Conservation (phyloP, 2,888 invertebrate species). For the Elaeidobius kamerunicus region DNA sequence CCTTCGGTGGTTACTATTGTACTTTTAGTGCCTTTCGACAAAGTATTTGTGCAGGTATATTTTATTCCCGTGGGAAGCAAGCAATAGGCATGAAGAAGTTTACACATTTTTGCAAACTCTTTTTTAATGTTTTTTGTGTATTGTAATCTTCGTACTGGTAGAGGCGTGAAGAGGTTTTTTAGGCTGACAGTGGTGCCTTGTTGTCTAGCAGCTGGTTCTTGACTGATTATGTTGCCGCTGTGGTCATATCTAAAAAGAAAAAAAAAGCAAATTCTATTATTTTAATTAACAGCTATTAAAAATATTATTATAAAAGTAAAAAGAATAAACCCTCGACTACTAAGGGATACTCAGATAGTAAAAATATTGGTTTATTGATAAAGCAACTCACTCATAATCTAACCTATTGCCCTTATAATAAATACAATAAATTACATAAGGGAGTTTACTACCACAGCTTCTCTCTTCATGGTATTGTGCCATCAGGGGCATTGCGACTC, state of each 20-base stretch:
- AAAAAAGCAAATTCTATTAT: too few species aligned
- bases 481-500: too few species aligned
- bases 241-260: conserved; percentile 61
- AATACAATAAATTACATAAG: too few species aligned
- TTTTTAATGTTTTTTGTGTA: conserved; percentile 84
- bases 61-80: conserved; percentile 73
- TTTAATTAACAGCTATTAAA: too few species aligned
- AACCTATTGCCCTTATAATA: too few species aligned
- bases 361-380: too few species aligned
- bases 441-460: too few species aligned
- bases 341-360: too few species aligned
- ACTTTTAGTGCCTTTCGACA: conserved; percentile 57
- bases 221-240: conserved; percentile 69
- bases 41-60: conserved; percentile 71
- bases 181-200: conserved; percentile 86
- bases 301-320: too few species aligned
- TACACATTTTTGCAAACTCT: conserved; percentile 87
- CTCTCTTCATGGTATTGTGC: too few species aligned
- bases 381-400: too few species aligned
- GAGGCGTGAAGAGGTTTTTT: conserved; percentile 75
- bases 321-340: too few species aligned
- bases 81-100: conserved; percentile 87
- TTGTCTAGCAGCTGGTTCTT: conserved; percentile 72
- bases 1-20: conserved; percentile 76
- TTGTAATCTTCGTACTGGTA: conserved; percentile 92